A percentile compares a stretch with the other conserved stretches of the same genome.
Evolutionary conservation across 1,140 invertebrate genomes (phyloP).

Genomic region (Drosophila suzukii): DNA sequence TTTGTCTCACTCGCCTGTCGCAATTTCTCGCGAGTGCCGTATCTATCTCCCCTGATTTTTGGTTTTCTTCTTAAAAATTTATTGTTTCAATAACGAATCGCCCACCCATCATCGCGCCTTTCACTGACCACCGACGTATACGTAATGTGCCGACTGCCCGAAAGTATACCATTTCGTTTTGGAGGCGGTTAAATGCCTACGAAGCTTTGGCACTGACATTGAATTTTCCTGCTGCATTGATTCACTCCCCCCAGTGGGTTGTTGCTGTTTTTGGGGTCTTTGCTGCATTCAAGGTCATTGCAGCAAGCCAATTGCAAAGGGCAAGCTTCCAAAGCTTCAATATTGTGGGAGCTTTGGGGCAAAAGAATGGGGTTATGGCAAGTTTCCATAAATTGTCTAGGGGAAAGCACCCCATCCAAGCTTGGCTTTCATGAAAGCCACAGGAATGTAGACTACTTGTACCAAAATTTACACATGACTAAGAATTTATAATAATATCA

Average conservation of each 20-base stretch:
- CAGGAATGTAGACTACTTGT: not conserved
- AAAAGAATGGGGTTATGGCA: not conserved
- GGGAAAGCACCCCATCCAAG: not conserved
- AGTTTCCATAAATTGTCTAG: constrained; percentile 7
- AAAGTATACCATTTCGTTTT: constrained; percentile 60
- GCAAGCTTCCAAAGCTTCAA: constrained; percentile 16
- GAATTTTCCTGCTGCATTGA: constrained; percentile 69
- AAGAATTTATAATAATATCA: no score
- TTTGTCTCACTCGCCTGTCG: constrained; percentile 48
- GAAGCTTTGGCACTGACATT: constrained; percentile 70
- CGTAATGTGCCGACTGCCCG: constrained; percentile 57
- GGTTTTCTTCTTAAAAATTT: constrained; percentile 13
- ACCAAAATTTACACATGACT: no score
- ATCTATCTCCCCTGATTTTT: not conserved
- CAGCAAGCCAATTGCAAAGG: constrained; percentile 20
- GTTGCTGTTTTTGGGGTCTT: constrained; percentile 7
- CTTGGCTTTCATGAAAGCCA: constrained; percentile 7
- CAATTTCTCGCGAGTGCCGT: constrained; percentile 36
- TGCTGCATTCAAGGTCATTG: constrained; percentile 53
- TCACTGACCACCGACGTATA: constrained; percentile 43
- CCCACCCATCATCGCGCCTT: constrained; percentile 13
- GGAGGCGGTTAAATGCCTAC: constrained; percentile 26
- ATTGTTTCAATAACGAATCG: constrained; percentile 33
- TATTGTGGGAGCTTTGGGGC: constrained; percentile 12
- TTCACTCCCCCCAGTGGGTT: constrained; percentile 12